Conservation (phyloP, 2,888 invertebrate species). For the Sipha maydis region DNA sequence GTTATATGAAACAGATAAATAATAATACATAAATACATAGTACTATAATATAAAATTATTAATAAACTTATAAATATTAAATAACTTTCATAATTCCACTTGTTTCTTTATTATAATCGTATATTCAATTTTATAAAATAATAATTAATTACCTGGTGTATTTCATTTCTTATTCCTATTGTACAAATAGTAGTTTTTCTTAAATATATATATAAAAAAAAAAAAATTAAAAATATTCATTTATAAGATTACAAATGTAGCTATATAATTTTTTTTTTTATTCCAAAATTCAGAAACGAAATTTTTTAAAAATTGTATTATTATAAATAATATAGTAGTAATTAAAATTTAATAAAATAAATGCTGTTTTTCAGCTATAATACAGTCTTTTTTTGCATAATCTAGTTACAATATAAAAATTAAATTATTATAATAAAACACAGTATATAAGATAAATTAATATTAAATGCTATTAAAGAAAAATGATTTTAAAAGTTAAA, state of each 20-base stretch:
- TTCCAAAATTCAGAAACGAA: slow-evolving; percentile 11
- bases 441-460: slow-evolving; percentile 4
- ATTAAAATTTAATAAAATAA: slow-evolving; percentile 31
- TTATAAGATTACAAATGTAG: too few relatives aligned
- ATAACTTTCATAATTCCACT: too few relatives aligned
- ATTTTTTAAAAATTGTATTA: slow-evolving; percentile 4
- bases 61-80: background rate
- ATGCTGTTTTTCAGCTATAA: slow-evolving; percentile 28
- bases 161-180: background rate
- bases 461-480: background rate
- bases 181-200: background rate
- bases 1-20: background rate
- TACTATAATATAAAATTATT: background rate
- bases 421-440: slow-evolving; percentile 4
- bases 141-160: background rate
- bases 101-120: too few relatives aligned
- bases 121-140: too few relatives aligned
- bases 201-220: too few relatives aligned
- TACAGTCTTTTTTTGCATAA: slow-evolving; percentile 51
- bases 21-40: too few relatives aligned
- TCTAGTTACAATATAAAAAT: slow-evolving; percentile 29
- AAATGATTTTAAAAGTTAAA: background rate
- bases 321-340: slow-evolving; percentile 19
- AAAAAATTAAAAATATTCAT: too few relatives aligned
- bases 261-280: slow-evolving; percentile 6